A percentile compares a stretch with the other conserved stretches of the same genome.
Evolutionary conservation across 2,113 vertebrate genomes (phyloP).

Genomic region (Nycticorax nycticorax): DNA sequence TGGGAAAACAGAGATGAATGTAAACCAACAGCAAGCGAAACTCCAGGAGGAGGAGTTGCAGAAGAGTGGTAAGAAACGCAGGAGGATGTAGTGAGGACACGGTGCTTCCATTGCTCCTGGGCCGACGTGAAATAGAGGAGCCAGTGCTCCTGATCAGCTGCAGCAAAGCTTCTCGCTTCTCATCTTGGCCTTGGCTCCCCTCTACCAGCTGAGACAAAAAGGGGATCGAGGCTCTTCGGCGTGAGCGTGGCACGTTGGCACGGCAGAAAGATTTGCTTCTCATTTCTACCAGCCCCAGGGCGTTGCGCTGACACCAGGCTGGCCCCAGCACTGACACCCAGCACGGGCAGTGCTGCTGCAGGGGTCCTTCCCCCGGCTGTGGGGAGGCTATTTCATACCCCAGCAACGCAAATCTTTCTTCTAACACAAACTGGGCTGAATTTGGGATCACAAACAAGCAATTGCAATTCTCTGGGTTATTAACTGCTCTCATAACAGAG

Average conservation of each 20-base stretch:
- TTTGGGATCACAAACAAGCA: not conserved
- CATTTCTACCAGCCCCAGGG: not conserved
- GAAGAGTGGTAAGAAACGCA: not conserved
- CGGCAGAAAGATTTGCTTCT: not conserved
- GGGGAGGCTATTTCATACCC: not conserved
- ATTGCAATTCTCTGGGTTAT: not conserved
- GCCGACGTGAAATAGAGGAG: not conserved
- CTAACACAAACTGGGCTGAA: not conserved
- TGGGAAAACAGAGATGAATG: not conserved
- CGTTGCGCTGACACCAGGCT: accelerated
- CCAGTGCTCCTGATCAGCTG: not conserved
- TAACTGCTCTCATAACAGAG: accelerated
- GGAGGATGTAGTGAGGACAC: not conserved
- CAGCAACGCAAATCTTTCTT: not conserved
- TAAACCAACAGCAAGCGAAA: not conserved
- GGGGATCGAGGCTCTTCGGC: accelerated
- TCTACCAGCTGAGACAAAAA: not conserved
- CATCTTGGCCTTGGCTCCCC: not conserved
- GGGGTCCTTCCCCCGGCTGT: not conserved
- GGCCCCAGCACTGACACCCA: not conserved
- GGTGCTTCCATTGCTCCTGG: too few relatives aligned
- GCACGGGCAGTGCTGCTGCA: accelerated
- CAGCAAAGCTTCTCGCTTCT: not conserved
- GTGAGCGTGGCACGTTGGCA: accelerated
- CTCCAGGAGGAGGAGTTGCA: not conserved